phyloP scores from a whole-genome alignment of 1,140 invertebrate species.

The Brachionus rubens region DNA sequence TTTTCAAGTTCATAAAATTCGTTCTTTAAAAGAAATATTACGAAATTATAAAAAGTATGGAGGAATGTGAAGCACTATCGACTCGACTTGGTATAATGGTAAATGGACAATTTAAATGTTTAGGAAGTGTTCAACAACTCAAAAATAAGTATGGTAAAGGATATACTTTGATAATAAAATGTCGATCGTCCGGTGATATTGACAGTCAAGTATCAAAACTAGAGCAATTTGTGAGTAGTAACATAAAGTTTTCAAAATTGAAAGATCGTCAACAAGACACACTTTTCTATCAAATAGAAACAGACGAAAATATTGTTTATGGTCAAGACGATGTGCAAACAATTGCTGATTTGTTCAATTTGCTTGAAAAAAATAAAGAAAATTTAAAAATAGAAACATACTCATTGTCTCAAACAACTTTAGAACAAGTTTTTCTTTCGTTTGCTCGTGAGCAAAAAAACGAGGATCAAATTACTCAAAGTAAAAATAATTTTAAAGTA shows the following conservation, averaged over 20 bases:
- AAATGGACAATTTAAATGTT: constrained; percentile 52
- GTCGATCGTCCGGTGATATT: not conserved
- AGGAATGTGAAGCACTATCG: constrained; percentile 55
- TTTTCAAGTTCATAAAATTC: too few relatives aligned
- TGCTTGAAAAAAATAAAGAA: constrained; percentile 46
- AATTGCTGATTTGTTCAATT: constrained; percentile 20
- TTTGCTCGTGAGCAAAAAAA: constrained; percentile 44
- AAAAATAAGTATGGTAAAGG: constrained; percentile 48
- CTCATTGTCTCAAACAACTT: constrained; percentile 62
- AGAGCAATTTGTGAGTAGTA: not conserved
- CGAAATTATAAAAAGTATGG: constrained; percentile 48
- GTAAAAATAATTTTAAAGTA: not conserved
- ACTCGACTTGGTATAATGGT: constrained; percentile 54
- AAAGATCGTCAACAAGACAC: constrained; percentile 44
- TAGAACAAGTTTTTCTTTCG: constrained; percentile 60
- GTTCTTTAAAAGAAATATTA: not conserved
- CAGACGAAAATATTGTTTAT: constrained; percentile 32
- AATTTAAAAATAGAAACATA: constrained; percentile 59
- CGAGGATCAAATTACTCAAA: constrained; percentile 25
- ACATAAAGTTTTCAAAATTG: constrained; percentile 16
- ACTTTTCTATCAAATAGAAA: constrained; percentile 44
- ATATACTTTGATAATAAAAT: constrained; percentile 41
- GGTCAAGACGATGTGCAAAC: constrained; percentile 19
- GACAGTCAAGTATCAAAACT: not conserved
- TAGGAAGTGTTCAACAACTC: constrained; percentile 54